These are phyloP conservation scores for Phyllotreta cruciferae DNA, from an alignment of 2,888 invertebrate genomes.

Conservation along the genomic window DNA sequence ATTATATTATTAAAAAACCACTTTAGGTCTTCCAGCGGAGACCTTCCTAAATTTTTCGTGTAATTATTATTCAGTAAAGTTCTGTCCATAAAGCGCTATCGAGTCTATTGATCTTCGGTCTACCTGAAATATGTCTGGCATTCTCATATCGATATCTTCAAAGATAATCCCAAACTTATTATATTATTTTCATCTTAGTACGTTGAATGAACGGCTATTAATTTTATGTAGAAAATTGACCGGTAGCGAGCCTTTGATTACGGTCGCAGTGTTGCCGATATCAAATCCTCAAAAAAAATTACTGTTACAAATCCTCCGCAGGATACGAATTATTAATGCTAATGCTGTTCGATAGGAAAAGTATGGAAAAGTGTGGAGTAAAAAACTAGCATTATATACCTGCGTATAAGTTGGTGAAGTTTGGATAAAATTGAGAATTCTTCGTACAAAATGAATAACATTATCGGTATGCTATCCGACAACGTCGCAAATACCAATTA, in stretches of 20 bases:
- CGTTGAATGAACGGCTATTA: constrained; percentile 35
- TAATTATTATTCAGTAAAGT: constrained; percentile 24
- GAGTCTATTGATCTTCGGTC: constrained; percentile 24
- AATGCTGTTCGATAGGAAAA: too few relatives aligned
- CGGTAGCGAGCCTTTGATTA: constrained; percentile 30
- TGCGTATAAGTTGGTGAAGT: background rate
- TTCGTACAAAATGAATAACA: background rate
- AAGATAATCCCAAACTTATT: constrained; percentile 35
- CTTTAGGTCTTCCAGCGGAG: constrained; percentile 8
- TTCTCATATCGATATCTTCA: constrained; percentile 35
- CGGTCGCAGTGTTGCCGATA: constrained; percentile 21
- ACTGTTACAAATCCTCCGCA: too few relatives aligned
- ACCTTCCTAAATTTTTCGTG: constrained; percentile 11
- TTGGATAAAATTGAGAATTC: background rate
- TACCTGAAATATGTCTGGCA: constrained; percentile 36
- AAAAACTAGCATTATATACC: too few relatives aligned
- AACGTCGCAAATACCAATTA: constrained; percentile 43
- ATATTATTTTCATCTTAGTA: constrained; percentile 33
- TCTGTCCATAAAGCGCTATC: constrained; percentile 25
- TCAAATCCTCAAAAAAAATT: too few relatives aligned
- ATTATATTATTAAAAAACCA: constrained; percentile 4
- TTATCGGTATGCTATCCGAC: constrained; percentile 22
- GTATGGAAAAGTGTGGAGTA: too few relatives aligned
- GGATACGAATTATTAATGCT: too few relatives aligned
- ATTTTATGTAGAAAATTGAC: constrained; percentile 37